Evolutionary conservation across 2,113 vertebrate species (phyloP).

Genomic region (Sorex fumeus): DNA sequence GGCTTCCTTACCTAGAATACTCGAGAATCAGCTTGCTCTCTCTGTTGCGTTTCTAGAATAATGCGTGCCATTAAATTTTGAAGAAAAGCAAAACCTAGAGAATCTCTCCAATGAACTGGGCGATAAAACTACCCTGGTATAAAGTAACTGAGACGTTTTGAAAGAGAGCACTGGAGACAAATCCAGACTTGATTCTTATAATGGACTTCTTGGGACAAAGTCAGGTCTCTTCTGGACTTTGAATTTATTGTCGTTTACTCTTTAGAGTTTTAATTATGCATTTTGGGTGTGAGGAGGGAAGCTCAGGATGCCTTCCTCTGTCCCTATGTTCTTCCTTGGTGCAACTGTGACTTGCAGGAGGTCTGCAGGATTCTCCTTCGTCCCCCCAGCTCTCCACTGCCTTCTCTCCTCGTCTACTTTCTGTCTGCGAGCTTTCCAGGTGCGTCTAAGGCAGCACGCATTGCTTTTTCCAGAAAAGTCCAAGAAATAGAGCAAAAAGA

Average conservation of each 20-base stretch:
- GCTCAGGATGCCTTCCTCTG: not conserved
- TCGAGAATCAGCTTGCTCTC: not conserved
- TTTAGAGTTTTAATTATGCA: not conserved
- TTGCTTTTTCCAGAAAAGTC: slow-evolving; percentile 83
- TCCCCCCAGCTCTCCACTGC: not conserved
- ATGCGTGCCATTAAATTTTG: not conserved
- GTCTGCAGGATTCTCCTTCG: not conserved
- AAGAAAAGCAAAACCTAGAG: not conserved
- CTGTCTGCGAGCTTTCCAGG: not conserved
- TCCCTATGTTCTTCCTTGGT: not conserved
- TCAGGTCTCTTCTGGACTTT: not conserved
- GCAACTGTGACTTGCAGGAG: not conserved
- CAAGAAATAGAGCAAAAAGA: slow-evolving; percentile 85
- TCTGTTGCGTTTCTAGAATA: not conserved
- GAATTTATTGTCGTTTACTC: not conserved
- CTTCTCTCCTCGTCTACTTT: not conserved
- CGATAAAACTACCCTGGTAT: not conserved
- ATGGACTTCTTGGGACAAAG: not conserved
- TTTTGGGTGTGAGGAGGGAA: not conserved
- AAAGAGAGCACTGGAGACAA: not conserved
- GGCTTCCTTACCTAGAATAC: not conserved
- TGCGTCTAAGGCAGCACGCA: slow-evolving; percentile 54
- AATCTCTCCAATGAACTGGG: not conserved
- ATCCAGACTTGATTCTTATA: not conserved
- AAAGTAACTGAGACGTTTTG: not conserved